Percentiles rank a stretch among this genome's conserved stretches.
phyloP scores from a whole-genome alignment of 2,888 invertebrate genomes.

The Alsophila aescularia region DNA sequence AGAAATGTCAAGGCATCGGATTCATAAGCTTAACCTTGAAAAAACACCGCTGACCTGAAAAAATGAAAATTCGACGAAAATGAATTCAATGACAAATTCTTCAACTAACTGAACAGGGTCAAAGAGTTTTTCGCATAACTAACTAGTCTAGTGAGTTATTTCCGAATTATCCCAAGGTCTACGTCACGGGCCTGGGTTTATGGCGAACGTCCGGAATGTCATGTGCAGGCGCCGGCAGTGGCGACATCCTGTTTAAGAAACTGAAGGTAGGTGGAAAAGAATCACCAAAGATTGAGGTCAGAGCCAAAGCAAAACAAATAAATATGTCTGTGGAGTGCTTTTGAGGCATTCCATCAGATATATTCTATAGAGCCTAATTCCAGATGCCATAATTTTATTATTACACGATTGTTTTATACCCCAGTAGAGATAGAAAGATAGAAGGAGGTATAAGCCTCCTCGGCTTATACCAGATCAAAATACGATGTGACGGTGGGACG shows the following conservation, averaged over 20 bases:
- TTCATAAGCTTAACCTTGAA: not conserved
- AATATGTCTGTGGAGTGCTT: too few species aligned
- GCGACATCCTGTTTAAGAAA: slow-evolving; percentile 25
- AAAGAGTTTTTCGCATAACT: slow-evolving; percentile 9
- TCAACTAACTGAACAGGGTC: not conserved
- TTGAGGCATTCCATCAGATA: too few species aligned
- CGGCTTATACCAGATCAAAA: too few species aligned
- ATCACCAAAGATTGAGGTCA: not conserved
- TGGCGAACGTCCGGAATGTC: slow-evolving; percentile 36
- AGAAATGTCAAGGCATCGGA: not conserved
- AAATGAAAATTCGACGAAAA: not conserved
- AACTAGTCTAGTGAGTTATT: slow-evolving; percentile 12
- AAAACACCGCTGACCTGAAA: not conserved
- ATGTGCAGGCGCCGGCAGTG: slow-evolving; percentile 14
- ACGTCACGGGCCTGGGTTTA: slow-evolving; percentile 26
- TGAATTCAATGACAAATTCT: slow-evolving; percentile 2
- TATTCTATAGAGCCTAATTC: too few species aligned
- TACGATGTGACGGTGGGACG: too few species aligned
- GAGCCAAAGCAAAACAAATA: too few species aligned
- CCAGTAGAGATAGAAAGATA: too few species aligned
- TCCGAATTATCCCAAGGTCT: slow-evolving; percentile 29
- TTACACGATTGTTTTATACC: too few species aligned
- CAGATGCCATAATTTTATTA: too few species aligned
- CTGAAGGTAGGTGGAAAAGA: not conserved
- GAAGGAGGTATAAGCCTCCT: too few species aligned